Evolutionary conservation across 2,113 vertebrate genomes (phyloP).

Genomic region (Cochlearius cochlearius): DNA sequence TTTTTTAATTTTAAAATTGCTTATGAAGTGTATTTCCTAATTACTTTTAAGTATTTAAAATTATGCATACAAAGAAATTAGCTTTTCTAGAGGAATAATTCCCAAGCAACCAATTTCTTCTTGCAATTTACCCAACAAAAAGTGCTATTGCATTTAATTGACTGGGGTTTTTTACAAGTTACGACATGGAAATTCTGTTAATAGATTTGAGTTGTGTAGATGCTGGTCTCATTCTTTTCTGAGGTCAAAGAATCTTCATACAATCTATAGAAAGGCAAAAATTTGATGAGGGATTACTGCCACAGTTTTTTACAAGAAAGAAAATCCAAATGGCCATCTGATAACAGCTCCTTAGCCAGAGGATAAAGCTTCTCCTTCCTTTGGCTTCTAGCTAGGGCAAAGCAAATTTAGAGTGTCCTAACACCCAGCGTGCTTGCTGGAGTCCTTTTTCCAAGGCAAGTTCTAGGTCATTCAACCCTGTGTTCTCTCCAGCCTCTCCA

Average conservation of each 20-base stretch:
- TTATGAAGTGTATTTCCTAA: slow-evolving; percentile 10
- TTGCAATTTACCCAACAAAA: background rate
- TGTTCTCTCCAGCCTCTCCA: background rate
- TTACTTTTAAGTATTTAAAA: slow-evolving; percentile 30
- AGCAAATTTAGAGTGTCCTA: background rate
- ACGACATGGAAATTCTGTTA: background rate
- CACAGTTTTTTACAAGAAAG: background rate
- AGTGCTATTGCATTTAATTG: background rate
- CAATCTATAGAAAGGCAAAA: background rate
- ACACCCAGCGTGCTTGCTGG: background rate
- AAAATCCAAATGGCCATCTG: background rate
- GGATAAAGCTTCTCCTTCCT: background rate
- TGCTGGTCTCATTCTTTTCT: background rate
- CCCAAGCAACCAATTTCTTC: background rate
- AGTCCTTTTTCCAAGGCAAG: background rate
- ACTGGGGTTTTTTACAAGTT: background rate
- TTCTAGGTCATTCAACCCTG: background rate
- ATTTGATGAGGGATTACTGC: background rate
- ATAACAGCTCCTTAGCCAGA: background rate
- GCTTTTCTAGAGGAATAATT: slow-evolving; percentile 1
- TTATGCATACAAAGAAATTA: background rate
- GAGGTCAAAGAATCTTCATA: background rate
- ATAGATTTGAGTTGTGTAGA: background rate
- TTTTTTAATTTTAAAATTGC: background rate
- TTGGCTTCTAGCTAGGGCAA: background rate